phyloP scores from a whole-genome alignment of 2,797 vertebrate genomes.

The Acanthis flammea region DNA sequence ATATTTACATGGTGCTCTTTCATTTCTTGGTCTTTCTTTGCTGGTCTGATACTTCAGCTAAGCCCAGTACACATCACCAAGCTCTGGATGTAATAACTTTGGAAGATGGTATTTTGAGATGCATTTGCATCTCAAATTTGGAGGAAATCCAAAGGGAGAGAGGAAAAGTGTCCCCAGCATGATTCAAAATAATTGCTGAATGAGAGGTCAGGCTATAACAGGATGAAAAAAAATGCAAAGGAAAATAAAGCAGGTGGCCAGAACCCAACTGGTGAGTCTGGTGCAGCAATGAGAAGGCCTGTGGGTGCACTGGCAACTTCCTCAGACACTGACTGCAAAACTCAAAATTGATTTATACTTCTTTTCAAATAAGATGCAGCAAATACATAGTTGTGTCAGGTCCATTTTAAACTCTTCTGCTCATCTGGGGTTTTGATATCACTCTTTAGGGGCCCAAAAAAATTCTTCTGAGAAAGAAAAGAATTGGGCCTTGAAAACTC shows the following conservation, averaged over 20 bases:
- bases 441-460: neutral
- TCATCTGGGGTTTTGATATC: neutral
- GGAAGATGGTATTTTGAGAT: neutral
- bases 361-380: neutral
- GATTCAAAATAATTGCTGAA: constrained; percentile 1
- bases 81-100: neutral
- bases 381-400: neutral
- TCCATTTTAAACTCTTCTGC: neutral
- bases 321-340: neutral
- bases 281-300: neutral
- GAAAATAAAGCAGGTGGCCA: neutral
- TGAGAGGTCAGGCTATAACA: neutral
- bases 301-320: neutral
- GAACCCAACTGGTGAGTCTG: neutral
- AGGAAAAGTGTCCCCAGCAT: neutral
- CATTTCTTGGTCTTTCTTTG: neutral
- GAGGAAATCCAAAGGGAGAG: neutral
- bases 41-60: neutral
- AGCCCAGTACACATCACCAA: neutral
- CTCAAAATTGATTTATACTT: neutral
- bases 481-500: neutral
- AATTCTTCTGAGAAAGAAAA: neutral
- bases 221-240: neutral
- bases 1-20: constrained; percentile 11
- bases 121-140: neutral